phyloP scores from a whole-genome alignment of 2,113 vertebrate genomes.

The Fulica atra region DNA sequence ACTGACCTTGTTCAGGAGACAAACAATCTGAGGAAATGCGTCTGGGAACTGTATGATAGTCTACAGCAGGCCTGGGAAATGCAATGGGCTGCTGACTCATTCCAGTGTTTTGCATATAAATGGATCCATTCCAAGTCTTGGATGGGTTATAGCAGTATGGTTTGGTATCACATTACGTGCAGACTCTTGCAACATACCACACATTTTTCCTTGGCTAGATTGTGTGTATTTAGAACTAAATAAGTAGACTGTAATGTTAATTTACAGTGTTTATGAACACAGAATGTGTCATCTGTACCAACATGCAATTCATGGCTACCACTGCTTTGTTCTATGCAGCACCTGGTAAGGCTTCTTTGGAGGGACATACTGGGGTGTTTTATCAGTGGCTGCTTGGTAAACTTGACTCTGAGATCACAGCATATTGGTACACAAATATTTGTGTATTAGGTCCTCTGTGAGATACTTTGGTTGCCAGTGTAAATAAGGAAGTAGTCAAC shows the following conservation, averaged over 20 bases:
- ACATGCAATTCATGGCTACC: neutral
- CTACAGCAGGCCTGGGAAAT: conserved; percentile 42
- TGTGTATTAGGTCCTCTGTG: neutral
- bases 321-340: neutral
- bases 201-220: neutral
- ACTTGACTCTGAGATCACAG: neutral
- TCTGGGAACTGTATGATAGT: conserved; percentile 12
- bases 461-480: neutral
- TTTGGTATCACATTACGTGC: neutral
- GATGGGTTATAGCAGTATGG: neutral
- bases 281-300: neutral
- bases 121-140: neutral
- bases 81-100: conserved; percentile 38
- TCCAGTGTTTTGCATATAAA: conserved; percentile 19
- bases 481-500: neutral
- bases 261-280: neutral
- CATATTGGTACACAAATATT: neutral
- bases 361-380: neutral
- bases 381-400: neutral
- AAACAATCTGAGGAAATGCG: conserved; percentile 45
- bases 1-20: conserved; percentile 44
- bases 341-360: neutral
- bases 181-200: neutral
- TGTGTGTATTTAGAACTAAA: neutral
- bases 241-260: neutral